Percentiles rank a stretch among this genome's conserved stretches.
phyloP scores from a whole-genome alignment of 2,888 invertebrate species.

The Zaprionus lineosus region DNA sequence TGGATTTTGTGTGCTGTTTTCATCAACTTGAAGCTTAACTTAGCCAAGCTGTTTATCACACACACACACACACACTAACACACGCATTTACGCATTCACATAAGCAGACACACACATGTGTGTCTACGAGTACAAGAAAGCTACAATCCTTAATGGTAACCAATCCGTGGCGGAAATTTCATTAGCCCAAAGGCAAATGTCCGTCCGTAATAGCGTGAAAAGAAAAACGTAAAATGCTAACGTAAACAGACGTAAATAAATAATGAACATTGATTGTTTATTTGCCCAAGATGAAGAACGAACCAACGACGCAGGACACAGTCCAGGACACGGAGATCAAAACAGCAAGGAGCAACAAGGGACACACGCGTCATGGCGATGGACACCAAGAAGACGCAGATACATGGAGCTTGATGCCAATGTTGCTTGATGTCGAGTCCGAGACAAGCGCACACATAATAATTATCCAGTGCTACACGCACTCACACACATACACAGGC shows the following conservation, averaged over 20 bases:
- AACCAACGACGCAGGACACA: conserved; percentile 3
- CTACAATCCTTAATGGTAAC: conserved; percentile 48
- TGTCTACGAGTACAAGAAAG: conserved; percentile 24
- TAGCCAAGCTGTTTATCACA: conserved; percentile 8
- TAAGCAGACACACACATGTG: neutral
- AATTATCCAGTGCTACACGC: conserved; percentile 10
- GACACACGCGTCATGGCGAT: too few relatives aligned
- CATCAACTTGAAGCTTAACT: conserved; percentile 42
- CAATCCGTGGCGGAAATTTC: conserved; percentile 56
- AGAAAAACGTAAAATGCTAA: conserved; percentile 61
- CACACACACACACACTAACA: neutral
- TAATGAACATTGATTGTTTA: conserved; percentile 78
- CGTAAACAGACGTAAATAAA: conserved; percentile 72
- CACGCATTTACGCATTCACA: neutral
- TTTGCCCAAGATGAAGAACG: conserved; percentile 60
- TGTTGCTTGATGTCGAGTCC: conserved; percentile 1
- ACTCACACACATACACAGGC: neutral
- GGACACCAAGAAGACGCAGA: neutral
- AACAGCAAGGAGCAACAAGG: neutral
- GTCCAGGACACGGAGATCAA: too few relatives aligned
- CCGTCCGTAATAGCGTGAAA: conserved; percentile 56
- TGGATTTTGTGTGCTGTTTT: conserved; percentile 48
- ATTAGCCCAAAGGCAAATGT: conserved; percentile 44
- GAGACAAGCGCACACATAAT: conserved; percentile 31
- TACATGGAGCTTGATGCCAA: neutral